These are phyloP conservation scores for Rhabdophis nuchalis DNA, from an alignment of 2,797 vertebrate genomes.

Conservation along the genomic window DNA sequence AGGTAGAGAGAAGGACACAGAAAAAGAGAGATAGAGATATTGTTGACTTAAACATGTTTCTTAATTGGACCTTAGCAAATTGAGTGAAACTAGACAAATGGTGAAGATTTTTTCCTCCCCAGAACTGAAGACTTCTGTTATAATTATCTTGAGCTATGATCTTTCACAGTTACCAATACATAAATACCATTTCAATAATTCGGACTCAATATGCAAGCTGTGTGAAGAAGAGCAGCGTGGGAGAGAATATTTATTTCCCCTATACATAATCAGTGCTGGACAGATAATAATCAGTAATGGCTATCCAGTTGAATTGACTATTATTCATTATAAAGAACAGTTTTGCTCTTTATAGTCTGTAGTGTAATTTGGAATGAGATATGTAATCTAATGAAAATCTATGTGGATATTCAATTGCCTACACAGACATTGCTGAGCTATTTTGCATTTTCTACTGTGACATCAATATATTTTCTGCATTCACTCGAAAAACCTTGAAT, in stretches of 20 bases:
- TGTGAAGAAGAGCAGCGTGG: neutral
- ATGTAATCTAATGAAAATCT: neutral
- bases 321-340: neutral
- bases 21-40: neutral
- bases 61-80: slow-evolving; percentile 24
- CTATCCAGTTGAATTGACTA: neutral
- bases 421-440: neutral
- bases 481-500: neutral
- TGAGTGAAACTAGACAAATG: slow-evolving; percentile 22
- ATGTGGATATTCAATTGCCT: neutral
- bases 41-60: slow-evolving; percentile 16
- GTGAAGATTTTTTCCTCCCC: neutral
- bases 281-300: neutral
- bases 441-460: neutral
- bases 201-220: neutral
- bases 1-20: neutral
- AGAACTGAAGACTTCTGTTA: slow-evolving; percentile 3
- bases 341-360: neutral
- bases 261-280: slow-evolving; percentile 1
- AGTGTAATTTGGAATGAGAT: neutral
- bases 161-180: slow-evolving; percentile 25
- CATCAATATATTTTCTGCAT: neutral
- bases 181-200: slow-evolving; percentile 18
- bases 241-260: neutral
- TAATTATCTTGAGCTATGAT: slow-evolving; percentile 28